Percentiles rank a stretch among this genome's conserved stretches.
phyloP scores from a whole-genome alignment of 1,140 invertebrate species.

The Drosophila sturtevanti region DNA sequence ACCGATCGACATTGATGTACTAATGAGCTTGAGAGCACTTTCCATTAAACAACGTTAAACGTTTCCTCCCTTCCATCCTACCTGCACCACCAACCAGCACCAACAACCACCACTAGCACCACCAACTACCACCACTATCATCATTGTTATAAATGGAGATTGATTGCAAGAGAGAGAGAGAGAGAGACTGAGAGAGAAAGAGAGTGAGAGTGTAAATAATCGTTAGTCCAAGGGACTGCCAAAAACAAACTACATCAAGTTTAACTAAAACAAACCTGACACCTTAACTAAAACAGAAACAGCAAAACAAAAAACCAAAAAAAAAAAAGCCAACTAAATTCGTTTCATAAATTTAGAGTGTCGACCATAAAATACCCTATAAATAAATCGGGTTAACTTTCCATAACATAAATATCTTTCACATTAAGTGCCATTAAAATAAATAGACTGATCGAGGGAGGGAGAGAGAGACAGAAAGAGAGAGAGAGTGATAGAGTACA shows the following conservation, averaged over 20 bases:
- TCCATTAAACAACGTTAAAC: constrained; percentile 47
- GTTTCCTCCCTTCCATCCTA: background rate
- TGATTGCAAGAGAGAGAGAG: background rate
- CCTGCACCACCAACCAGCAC: background rate
- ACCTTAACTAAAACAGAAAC: constrained; percentile 17
- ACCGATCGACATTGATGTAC: constrained; percentile 57
- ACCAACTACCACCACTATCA: no score
- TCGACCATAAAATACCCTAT: background rate
- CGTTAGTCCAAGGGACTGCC: constrained; percentile 51
- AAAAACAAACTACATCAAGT: constrained; percentile 77
- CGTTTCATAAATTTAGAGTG: background rate
- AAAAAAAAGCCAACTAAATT: constrained; percentile 17
- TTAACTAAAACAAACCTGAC: constrained; percentile 57
- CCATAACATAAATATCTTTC: no score
- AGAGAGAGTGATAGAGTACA: background rate
- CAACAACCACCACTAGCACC: no score
- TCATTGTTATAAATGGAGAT: no score
- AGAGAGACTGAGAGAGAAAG: background rate
- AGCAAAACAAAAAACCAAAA: no score
- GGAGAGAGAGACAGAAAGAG: no score
- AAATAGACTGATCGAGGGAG: no score
- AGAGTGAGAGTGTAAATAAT: constrained; percentile 63
- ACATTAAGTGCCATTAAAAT: no score
- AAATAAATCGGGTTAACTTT: background rate
- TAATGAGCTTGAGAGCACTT: constrained; percentile 61